phyloP scores from a whole-genome alignment of 2,888 invertebrate species.

The Amblyjoppa proteus region DNA sequence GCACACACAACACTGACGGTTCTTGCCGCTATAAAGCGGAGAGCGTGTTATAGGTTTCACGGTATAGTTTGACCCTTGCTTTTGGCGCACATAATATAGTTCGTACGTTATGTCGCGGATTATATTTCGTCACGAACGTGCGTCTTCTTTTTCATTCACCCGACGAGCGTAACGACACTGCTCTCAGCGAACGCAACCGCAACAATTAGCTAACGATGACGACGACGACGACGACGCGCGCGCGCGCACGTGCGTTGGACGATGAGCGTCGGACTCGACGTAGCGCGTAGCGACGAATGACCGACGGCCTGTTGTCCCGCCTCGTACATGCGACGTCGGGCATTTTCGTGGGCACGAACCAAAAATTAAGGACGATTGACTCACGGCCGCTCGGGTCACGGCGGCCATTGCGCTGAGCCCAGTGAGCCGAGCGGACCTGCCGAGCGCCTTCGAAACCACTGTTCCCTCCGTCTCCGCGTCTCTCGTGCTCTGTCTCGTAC shows the following conservation, averaged over 20 bases:
- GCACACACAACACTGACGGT: conserved; percentile 17
- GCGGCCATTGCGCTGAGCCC: conserved; percentile 78
- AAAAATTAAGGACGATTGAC: conserved; percentile 78
- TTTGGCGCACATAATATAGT: neutral
- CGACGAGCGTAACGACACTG: conserved; percentile 41
- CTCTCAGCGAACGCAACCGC: conserved; percentile 6
- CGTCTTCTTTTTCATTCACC: conserved; percentile 41
- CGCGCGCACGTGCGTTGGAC: neutral
- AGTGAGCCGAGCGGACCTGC: conserved; percentile 31
- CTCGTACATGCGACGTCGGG: conserved; percentile 54
- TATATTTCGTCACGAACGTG: conserved; percentile 23
- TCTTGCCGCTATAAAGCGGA: conserved; percentile 9
- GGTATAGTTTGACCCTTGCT: neutral
- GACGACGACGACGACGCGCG: neutral
- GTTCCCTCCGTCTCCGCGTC: neutral
- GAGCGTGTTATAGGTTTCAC: conserved; percentile 13
- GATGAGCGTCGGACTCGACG: conserved; percentile 25
- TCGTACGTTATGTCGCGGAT: conserved; percentile 34
- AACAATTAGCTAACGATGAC: conserved; percentile 34
- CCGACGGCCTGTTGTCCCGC: conserved; percentile 31
- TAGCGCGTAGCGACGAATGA: conserved; percentile 30
- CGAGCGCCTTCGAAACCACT: neutral
- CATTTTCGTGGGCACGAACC: conserved; percentile 62
- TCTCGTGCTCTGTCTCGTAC: conserved; percentile 9
- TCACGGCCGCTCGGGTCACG: conserved; percentile 75